A percentile compares a stretch with the other conserved stretches of the same genome.
Evolutionary conservation across 2,797 vertebrate species (phyloP).

Genomic region (Gallinago solitaria): DNA sequence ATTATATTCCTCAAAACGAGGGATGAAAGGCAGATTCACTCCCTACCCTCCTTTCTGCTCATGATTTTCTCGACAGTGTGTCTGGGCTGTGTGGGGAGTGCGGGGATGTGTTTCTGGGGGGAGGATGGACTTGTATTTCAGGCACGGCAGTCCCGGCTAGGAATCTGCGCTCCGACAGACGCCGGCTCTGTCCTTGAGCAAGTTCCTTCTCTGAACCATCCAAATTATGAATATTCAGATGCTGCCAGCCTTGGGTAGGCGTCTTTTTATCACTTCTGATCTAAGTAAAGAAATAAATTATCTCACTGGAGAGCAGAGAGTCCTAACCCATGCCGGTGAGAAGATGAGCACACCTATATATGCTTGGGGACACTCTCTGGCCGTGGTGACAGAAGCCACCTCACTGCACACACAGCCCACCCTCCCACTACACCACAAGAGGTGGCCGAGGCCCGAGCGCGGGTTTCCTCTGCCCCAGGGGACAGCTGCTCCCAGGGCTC

Average conservation of each 20-base stretch:
- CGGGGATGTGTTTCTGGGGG: not conserved
- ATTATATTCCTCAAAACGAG: slow-evolving; percentile 51
- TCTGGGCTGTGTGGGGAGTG: not conserved
- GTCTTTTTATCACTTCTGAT: slow-evolving; percentile 35
- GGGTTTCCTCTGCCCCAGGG: not conserved
- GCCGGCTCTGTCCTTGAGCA: not conserved
- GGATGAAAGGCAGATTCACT: slow-evolving; percentile 46
- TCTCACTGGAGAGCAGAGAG: not conserved
- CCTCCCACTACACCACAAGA: not conserved
- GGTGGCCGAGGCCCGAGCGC: accelerated
- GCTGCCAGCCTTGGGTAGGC: slow-evolving; percentile 30
- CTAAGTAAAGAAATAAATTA: slow-evolving; percentile 35
- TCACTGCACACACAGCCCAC: not conserved
- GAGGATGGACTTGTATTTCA: slow-evolving; percentile 54
- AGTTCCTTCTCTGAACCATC: not conserved
- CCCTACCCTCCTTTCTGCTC: not conserved
- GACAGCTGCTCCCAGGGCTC: not conserved
- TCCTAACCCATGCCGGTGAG: not conserved
- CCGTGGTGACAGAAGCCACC: not conserved
- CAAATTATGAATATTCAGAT: slow-evolving; percentile 15
- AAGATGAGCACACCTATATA: not conserved
- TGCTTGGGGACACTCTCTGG: not conserved
- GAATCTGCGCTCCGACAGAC: not conserved
- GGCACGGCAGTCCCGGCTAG: not conserved
- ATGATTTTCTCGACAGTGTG: not conserved